Evolutionary conservation across 2,888 invertebrate species (phyloP).

Genomic region (Imbricaverruca yamaguchii): DNA sequence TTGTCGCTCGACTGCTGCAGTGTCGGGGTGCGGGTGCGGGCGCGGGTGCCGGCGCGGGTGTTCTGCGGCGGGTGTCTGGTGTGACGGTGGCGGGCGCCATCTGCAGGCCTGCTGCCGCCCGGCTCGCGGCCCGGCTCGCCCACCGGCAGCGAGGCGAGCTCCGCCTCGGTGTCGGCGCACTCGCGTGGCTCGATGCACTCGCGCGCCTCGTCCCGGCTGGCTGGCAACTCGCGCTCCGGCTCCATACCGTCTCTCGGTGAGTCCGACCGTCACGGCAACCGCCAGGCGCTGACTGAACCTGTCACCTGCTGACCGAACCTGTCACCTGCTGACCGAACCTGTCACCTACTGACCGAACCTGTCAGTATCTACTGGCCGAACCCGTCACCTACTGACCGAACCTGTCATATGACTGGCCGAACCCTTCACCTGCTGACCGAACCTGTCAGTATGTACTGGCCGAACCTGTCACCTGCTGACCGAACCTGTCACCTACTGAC

Average conservation of each 20-base stretch:
- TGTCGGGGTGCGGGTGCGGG: too few relatives aligned
- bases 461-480: too few relatives aligned
- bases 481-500: too few relatives aligned
- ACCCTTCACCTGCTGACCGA: too few relatives aligned
- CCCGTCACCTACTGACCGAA: too few relatives aligned
- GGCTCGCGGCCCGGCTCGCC: background rate
- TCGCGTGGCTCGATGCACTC: slow-evolving; percentile 7
- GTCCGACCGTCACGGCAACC: background rate
- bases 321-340: background rate
- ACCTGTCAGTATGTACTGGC: too few relatives aligned
- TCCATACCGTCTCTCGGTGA: background rate
- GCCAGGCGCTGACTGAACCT: too few relatives aligned
- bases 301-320: background rate
- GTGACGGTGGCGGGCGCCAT: background rate
- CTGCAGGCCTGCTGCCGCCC: too few relatives aligned
- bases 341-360: background rate
- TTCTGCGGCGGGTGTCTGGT: background rate
- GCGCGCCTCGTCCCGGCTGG: background rate
- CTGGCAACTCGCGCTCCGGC: background rate
- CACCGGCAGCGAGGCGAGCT: background rate
- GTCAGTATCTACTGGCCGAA: background rate
- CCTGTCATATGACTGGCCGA: too few relatives aligned
- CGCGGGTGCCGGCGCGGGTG: background rate
- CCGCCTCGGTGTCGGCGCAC: background rate
- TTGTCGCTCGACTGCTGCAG: too few relatives aligned